Evolutionary conservation across 2,113 vertebrate genomes (phyloP).

Genomic region (Oryzias melastigma): DNA sequence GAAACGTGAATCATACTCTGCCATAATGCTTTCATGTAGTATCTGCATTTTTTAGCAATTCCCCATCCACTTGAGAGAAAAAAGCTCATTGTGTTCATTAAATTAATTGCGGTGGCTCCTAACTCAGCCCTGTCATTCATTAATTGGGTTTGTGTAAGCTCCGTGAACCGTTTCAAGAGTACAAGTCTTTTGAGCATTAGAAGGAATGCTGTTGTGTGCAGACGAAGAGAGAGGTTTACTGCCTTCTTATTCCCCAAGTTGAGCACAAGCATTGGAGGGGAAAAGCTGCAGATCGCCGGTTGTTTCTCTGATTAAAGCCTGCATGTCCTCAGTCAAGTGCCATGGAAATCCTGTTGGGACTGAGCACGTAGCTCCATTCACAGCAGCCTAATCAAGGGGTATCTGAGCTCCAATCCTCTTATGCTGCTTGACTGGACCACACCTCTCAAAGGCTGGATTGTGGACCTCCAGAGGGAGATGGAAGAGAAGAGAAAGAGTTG

Average conservation of each 20-base stretch:
- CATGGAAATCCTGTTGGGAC: constrained; percentile 60
- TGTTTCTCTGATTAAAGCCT: constrained; percentile 42
- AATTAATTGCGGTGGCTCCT: constrained; percentile 43
- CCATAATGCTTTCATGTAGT: constrained; percentile 22
- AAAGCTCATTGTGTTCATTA: constrained; percentile 3
- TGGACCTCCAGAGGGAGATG: constrained; percentile 23
- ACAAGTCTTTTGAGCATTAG: constrained; percentile 15
- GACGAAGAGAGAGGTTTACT: constrained; percentile 13
- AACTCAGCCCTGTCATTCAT: constrained; percentile 15
- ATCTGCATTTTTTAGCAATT: constrained; percentile 25
- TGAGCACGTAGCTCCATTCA: constrained; percentile 49
- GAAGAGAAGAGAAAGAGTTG: constrained; percentile 3
- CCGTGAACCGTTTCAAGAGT: constrained; percentile 11
- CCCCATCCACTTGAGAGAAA: constrained; percentile 19
- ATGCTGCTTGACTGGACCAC: constrained; percentile 51
- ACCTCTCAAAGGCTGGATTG: constrained; percentile 30
- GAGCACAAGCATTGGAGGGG: constrained; percentile 28
- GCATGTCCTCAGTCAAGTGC: constrained; percentile 57
- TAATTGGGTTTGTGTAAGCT: constrained; percentile 49
- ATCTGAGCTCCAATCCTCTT: constrained; percentile 61
- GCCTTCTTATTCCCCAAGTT: constrained; percentile 28
- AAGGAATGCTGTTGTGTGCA: constrained; percentile 9
- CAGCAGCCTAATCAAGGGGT: constrained; percentile 56
- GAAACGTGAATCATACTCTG: constrained; percentile 16
- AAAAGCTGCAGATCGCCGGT: constrained; percentile 18